A percentile compares a stretch with the other conserved stretches of the same genome.
Evolutionary conservation across 1,140 invertebrate genomes (phyloP).

Genomic region (Polypedilum vanderplanki): DNA sequence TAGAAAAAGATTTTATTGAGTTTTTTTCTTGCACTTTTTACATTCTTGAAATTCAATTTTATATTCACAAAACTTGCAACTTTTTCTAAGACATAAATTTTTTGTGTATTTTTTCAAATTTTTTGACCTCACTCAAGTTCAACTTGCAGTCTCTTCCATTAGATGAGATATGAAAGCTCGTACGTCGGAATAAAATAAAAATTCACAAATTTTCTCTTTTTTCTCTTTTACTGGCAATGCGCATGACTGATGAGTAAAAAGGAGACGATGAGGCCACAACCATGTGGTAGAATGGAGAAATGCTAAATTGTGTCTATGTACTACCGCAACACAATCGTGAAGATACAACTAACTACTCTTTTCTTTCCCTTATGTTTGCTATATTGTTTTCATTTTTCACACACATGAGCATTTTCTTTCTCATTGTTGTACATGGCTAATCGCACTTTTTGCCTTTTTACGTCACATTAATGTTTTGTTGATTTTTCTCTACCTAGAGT

Average conservation of each 20-base stretch:
- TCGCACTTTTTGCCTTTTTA: slow-evolving; percentile 15
- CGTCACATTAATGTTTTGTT: slow-evolving; percentile 9
- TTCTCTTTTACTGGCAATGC: not conserved
- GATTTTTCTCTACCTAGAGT: not conserved
- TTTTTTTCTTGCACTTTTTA: slow-evolving; percentile 11
- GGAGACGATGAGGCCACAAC: not conserved
- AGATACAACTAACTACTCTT: not conserved
- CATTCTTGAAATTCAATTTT: not conserved
- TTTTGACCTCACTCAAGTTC: slow-evolving; percentile 15
- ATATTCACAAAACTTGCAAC: not conserved
- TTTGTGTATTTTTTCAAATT: not conserved
- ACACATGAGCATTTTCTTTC: slow-evolving; percentile 10
- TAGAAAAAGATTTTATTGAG: not conserved
- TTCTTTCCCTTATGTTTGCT: not conserved
- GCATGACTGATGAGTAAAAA: not conserved
- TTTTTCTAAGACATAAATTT: not conserved
- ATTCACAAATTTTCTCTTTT: not conserved
- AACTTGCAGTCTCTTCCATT: slow-evolving; percentile 15
- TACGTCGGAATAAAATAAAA: not conserved
- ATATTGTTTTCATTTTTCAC: slow-evolving; percentile 14
- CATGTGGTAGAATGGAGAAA: slow-evolving; percentile 6
- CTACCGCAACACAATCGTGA: slow-evolving; percentile 16
- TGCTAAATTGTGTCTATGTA: not conserved
- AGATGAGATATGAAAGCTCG: not conserved
- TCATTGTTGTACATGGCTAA: not conserved